phyloP scores from a whole-genome alignment of 2,888 invertebrate species.

The Lithophane socia region DNA sequence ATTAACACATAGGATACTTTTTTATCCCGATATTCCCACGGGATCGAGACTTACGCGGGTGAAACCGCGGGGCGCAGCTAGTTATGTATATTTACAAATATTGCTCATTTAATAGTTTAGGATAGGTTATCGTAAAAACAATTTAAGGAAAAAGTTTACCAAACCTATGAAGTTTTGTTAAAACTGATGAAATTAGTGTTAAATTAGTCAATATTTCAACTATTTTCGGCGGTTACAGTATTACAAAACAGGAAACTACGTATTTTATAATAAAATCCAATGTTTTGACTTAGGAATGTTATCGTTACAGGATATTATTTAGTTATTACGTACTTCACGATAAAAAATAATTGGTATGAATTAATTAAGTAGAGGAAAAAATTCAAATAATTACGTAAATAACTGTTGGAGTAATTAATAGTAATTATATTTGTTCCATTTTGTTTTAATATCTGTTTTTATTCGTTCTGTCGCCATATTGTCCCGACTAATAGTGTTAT shows the following conservation, averaged over 20 bases:
- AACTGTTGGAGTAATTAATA: constrained; percentile 60
- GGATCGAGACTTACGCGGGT: too few relatives aligned
- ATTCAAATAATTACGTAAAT: constrained; percentile 55
- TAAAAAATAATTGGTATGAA: constrained; percentile 68
- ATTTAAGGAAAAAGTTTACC: neutral
- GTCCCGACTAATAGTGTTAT: neutral
- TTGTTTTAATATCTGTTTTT: constrained; percentile 43
- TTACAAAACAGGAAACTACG: constrained; percentile 26
- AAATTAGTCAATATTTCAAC: neutral
- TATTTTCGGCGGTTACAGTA: constrained; percentile 3
- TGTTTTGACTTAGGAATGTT: constrained; percentile 45
- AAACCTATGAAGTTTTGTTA: neutral
- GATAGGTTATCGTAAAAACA: neutral
- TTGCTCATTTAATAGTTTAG: too few relatives aligned
- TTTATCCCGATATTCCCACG: too few relatives aligned
- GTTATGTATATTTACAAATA: too few relatives aligned
- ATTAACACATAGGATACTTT: too few relatives aligned
- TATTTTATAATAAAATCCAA: constrained; percentile 54
- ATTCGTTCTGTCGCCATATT: constrained; percentile 27
- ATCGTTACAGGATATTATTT: constrained; percentile 64
- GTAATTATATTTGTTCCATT: constrained; percentile 56
- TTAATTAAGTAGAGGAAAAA: constrained; percentile 65
- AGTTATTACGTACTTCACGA: constrained; percentile 58
- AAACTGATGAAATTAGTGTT: neutral
- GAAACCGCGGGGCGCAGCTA: too few relatives aligned